phyloP scores from a whole-genome alignment of 2,797 vertebrate species.

The Chaunax sp. region DNA sequence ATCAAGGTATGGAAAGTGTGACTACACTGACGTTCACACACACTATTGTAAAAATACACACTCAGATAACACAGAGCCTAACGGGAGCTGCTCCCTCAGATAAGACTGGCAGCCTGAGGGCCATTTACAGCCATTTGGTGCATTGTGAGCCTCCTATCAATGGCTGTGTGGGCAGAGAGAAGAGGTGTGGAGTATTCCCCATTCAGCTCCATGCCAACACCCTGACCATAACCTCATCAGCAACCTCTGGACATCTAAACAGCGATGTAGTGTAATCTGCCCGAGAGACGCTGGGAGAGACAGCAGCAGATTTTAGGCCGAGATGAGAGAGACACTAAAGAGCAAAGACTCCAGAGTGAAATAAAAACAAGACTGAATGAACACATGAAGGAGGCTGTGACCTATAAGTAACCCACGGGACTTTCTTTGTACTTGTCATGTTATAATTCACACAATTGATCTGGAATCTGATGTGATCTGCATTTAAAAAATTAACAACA shows the following conservation, averaged over 20 bases:
- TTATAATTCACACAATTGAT: conserved; percentile 3
- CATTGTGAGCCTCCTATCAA: conserved; percentile 80
- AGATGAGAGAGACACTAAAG: conserved; percentile 48
- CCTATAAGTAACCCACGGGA: conserved; percentile 16
- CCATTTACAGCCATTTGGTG: conserved; percentile 81
- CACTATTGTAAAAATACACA: conserved; percentile 43
- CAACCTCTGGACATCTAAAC: conserved; percentile 49
- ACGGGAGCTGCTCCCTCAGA: conserved; percentile 73
- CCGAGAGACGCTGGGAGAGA: conserved; percentile 19
- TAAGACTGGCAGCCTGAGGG: conserved; percentile 74
- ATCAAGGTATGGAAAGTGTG: conserved; percentile 20
- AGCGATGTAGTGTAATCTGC: conserved; percentile 40
- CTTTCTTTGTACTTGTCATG: background rate
- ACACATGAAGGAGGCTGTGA: conserved; percentile 31
- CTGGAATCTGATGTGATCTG: background rate
- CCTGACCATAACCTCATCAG: conserved; percentile 70
- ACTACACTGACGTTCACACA: no score
- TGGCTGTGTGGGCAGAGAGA: conserved; percentile 77
- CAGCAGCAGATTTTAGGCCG: conserved; percentile 44
- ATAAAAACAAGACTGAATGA: conserved; percentile 34
- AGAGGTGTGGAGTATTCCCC: conserved; percentile 76
- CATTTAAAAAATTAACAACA: background rate
- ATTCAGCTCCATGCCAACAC: conserved; percentile 62
- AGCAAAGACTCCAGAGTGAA: conserved; percentile 33
- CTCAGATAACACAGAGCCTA: conserved; percentile 57